Evolutionary conservation across 2,113 vertebrate genomes (phyloP).

Genomic region (Pelodiscus sinensis): DNA sequence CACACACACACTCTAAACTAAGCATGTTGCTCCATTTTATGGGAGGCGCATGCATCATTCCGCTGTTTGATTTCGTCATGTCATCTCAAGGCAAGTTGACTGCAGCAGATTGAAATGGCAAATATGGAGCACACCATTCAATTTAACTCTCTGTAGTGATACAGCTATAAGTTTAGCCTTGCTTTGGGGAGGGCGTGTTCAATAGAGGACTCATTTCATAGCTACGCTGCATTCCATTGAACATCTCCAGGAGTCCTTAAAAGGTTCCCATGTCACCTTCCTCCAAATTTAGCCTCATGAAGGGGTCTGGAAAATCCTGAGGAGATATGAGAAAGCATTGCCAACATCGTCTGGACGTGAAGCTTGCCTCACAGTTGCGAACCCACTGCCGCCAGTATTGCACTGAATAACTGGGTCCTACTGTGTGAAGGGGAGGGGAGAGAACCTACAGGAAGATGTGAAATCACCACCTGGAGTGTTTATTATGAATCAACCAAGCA

Average conservation of each 20-base stretch:
- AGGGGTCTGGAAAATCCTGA: conserved; percentile 17
- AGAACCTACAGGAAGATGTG: not conserved
- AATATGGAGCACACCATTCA: conserved; percentile 50
- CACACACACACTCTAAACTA: not conserved
- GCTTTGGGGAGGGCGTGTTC: conserved; percentile 10
- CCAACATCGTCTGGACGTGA: not conserved
- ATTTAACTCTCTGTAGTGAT: conserved; percentile 49
- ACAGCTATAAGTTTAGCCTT: conserved; percentile 22
- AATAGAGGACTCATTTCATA: not conserved
- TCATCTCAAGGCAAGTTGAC: conserved; percentile 54
- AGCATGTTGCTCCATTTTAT: not conserved
- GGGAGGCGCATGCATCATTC: conserved; percentile 24
- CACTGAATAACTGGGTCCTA: not conserved
- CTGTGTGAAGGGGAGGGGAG: not conserved
- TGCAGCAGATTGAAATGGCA: conserved; percentile 58
- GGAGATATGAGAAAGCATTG: not conserved
- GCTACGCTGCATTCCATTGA: not conserved
- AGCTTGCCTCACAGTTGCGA: not conserved
- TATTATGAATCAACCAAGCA: not conserved
- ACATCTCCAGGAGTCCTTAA: conserved; percentile 3
- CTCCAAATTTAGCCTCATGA: conserved; percentile 11
- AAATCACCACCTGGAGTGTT: not conserved
- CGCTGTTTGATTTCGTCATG: conserved; percentile 45
- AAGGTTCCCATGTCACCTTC: conserved; percentile 13
- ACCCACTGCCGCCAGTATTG: not conserved